Percentiles rank a stretch among this genome's conserved stretches.
These are phyloP conservation scores for Manacus vitellinus DNA, from an alignment of 2,113 vertebrate species.

Conservation along the genomic window DNA sequence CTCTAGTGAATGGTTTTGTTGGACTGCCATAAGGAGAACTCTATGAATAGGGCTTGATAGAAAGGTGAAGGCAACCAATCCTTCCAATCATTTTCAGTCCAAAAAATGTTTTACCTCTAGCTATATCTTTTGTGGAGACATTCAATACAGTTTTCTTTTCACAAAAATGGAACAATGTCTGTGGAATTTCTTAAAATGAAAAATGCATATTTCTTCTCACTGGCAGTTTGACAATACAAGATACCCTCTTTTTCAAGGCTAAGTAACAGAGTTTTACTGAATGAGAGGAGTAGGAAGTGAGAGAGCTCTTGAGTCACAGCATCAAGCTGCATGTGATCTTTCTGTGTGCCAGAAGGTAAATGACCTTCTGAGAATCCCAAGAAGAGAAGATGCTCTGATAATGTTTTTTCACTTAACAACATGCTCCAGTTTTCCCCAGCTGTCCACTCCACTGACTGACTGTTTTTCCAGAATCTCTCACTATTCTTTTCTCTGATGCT, in stretches of 20 bases:
- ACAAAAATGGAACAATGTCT: not conserved
- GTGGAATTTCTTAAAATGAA: not conserved
- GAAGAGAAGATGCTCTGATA: not conserved
- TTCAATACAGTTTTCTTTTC: not conserved
- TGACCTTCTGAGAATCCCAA: not conserved
- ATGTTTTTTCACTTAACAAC: not conserved
- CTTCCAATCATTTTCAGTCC: not conserved
- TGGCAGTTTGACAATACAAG: not conserved
- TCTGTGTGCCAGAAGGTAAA: not conserved
- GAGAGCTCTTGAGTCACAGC: not conserved
- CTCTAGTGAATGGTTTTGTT: not conserved
- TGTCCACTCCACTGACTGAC: not conserved
- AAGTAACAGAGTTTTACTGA: not conserved
- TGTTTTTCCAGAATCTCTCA: not conserved
- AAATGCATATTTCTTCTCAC: not conserved
- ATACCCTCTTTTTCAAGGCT: not conserved
- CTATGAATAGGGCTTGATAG: not conserved
- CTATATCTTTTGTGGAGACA: not conserved
- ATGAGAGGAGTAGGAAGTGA: not conserved
- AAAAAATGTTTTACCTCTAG: not conserved
- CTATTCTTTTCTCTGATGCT: not conserved
- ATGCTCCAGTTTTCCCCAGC: not conserved
- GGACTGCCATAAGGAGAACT: not conserved
- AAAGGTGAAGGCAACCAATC: not conserved
- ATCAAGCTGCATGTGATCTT: accelerated